Evolutionary conservation across 2,797 vertebrate species (phyloP).

Genomic region (Stomatorhinus walkeri): DNA sequence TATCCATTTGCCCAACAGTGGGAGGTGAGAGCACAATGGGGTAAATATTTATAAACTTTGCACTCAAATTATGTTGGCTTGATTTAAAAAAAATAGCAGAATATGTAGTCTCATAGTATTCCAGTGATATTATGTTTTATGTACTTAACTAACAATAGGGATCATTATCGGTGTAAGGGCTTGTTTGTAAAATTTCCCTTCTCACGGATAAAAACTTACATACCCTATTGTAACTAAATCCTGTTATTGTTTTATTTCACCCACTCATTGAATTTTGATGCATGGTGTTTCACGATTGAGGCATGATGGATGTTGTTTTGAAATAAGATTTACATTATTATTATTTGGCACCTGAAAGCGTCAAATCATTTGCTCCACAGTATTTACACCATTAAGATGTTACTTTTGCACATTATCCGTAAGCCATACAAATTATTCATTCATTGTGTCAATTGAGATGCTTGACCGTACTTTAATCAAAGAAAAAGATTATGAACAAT

Average conservation of each 20-base stretch:
- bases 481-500: background rate
- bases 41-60: background rate
- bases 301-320: slow-evolving; percentile 5
- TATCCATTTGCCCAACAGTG: background rate
- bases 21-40: background rate
- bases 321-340: background rate
- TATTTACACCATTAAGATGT: background rate
- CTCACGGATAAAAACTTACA: slow-evolving; percentile 21
- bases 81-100: background rate
- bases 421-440: background rate
- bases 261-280: slow-evolving; percentile 23
- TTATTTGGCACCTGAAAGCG: background rate
- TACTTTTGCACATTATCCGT: background rate
- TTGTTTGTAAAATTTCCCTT: slow-evolving; percentile 19
- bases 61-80: background rate
- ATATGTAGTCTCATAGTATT: background rate
- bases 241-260: slow-evolving; percentile 45
- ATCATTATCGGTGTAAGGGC: slow-evolving; percentile 29
- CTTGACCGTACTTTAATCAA: background rate
- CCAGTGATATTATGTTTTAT: slow-evolving; percentile 30
- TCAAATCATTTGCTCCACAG: background rate
- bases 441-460: background rate
- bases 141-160: slow-evolving; percentile 36
- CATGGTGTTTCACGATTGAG: slow-evolving; percentile 34
- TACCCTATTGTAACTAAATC: slow-evolving; percentile 42